These are phyloP conservation scores for Ylistrum balloti DNA, from an alignment of 1,140 invertebrate genomes.

Conservation along the genomic window DNA sequence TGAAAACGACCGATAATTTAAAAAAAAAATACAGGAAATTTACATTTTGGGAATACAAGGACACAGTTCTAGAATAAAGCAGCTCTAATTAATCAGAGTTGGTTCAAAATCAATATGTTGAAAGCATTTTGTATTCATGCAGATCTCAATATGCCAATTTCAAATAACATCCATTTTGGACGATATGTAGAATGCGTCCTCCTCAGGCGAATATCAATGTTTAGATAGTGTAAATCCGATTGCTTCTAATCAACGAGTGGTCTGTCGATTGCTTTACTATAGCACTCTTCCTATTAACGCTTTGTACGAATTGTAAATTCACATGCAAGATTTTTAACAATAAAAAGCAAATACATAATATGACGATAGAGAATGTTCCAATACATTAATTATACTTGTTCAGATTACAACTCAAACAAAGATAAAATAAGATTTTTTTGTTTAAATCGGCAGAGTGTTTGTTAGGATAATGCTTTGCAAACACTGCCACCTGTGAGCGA, in stretches of 20 bases:
- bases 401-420: background rate
- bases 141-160: background rate
- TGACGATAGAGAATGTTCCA: background rate
- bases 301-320: background rate
- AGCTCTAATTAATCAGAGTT: too few species aligned
- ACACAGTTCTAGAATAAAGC: too few species aligned
- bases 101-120: too few species aligned
- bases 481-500: background rate
- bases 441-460: background rate
- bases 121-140: background rate
- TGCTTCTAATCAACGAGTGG: background rate
- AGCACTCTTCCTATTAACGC: background rate
- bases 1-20: too few species aligned
- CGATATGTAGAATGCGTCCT: background rate
- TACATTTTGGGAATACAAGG: too few species aligned
- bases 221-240: background rate
- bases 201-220: background rate
- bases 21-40: too few species aligned
- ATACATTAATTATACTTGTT: background rate
- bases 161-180: background rate
- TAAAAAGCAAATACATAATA: conserved; percentile 20
- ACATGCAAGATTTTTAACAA: background rate
- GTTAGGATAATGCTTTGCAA: background rate
- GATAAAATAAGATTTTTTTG: background rate
- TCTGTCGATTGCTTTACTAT: background rate